A percentile compares a stretch with the other conserved stretches of the same genome.
Conservation (phyloP, 2,113 vertebrate species). For the Lucifuga dentata region DNA sequence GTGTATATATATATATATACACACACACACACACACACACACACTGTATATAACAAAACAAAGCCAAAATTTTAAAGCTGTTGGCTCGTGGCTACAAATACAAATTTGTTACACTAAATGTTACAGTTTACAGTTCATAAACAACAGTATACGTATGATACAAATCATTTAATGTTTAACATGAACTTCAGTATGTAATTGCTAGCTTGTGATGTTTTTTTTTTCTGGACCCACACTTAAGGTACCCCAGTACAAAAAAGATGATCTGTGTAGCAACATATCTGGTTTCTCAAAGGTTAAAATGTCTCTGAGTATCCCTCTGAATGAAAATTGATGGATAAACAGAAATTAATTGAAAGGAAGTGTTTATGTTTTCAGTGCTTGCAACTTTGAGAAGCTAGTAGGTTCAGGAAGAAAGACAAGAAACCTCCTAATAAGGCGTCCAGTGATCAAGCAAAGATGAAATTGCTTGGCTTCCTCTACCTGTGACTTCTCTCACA, state of each 20-base stretch:
- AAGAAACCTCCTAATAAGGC: background rate
- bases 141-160: constrained; percentile 8
- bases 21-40: too few species aligned
- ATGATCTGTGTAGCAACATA: background rate
- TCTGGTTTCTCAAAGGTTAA: background rate
- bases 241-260: constrained; percentile 1
- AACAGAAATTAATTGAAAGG: background rate
- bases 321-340: background rate
- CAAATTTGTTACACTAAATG: constrained; percentile 8
- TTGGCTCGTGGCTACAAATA: background rate
- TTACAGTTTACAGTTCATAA: constrained; percentile 7
- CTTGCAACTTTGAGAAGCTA: background rate
- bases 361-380: background rate
- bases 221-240: background rate
- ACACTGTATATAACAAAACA: background rate
- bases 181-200: background rate
- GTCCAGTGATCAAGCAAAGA: constrained; percentile 13
- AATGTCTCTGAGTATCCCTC: background rate
- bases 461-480: constrained; percentile 1
- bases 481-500: background rate
- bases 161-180: constrained; percentile 11
- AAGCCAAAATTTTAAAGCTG: constrained; percentile 3
- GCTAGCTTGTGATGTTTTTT: background rate
- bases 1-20: too few species aligned
- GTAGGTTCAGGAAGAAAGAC: background rate